Base-by-base conservation (phyloP, 37 sponge, comb jelly and placozoan genomes). In the Oopsacas minuta region DNA sequence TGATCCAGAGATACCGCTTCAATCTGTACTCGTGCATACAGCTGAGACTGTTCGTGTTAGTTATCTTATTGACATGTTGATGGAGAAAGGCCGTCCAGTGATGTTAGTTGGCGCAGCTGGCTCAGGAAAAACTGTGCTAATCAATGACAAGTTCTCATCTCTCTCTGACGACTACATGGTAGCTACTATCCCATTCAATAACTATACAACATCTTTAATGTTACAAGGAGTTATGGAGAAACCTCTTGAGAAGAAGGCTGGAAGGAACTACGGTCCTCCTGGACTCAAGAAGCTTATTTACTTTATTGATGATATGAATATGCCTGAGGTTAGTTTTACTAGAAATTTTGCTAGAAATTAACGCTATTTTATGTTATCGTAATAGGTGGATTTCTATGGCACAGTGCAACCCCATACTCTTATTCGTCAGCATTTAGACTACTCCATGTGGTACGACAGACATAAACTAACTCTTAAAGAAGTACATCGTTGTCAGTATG, bases 221-320 rank as follows among this genome's bases (percentile, higher is more conserved):
- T 87, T 97, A 39, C 99, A 97, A 81, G 87, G 89, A 37, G 94
- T 97, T 52, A 91, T 97, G 94, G 99, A 97, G 92, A 97, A 93
- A 52, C 99, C 99, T 0, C 92, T 97, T 36, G 99, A 97, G 86
- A 97, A 97, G 92, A 97, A 97, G 83, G 99, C 99, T 36, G 89
- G 90, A 42, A 87, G 95, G 36, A 97, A 94, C 87, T 97, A 88
- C 85, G 99, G 99, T 37, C 99, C 99, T 15, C 99, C 99, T 52
- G 99, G 99, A 15, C 91, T 89, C 52, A 97, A 97, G 89, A 91
- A 89, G 37, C 90, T 97, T 22, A 89, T 97, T 52, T 97, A 97
- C 88, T 97, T 94, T 87, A 94, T 97, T 87, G 99, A 97, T 85
- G 99, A 97, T 83, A 93, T 97, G 92, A 97, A 97, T 86, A 97